Evolutionary conservation across 2,113 vertebrate species (phyloP).

Genomic region (Psilopsiagon aurifrons): DNA sequence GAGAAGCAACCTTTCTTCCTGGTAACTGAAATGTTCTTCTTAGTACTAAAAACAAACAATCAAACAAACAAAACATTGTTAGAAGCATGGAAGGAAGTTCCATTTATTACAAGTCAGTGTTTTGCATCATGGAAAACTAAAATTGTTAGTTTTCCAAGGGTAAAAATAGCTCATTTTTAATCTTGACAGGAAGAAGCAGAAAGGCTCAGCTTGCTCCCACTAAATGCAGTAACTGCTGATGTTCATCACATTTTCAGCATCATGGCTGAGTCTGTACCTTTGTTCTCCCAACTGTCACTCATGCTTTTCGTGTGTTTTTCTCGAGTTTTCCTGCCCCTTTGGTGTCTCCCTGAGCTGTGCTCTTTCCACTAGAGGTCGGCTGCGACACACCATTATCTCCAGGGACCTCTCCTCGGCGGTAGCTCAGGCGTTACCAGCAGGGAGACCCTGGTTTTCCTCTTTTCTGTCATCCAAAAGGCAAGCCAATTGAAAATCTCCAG

Average conservation of each 20-base stretch:
- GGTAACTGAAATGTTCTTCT: constrained; percentile 40
- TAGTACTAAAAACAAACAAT: neutral
- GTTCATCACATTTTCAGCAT: neutral
- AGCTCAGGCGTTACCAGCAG: neutral
- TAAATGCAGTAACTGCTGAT: neutral
- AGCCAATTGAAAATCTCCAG: neutral
- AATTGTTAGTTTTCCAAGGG: neutral
- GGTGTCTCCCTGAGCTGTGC: neutral
- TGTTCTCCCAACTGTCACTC: neutral
- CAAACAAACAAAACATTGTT: neutral
- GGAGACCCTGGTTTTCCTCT: rapidly evolving
- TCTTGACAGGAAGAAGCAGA: neutral
- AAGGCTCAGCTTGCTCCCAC: neutral
- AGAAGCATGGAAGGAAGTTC: neutral
- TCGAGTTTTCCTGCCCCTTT: neutral
- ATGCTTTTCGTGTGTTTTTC: neutral
- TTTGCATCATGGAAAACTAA: neutral
- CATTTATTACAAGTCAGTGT: neutral
- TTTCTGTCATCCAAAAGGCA: neutral
- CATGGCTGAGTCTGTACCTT: neutral
- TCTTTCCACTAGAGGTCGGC: constrained; percentile 28
- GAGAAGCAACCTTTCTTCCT: constrained; percentile 76
- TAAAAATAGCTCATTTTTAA: neutral
- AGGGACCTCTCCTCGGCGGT: rapidly evolving
- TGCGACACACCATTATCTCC: neutral